Evolutionary conservation across 2,888 invertebrate species (phyloP), one percentile per base, ranked within the genome.

Genomic region (Bhutanitis thaidina): DNA sequence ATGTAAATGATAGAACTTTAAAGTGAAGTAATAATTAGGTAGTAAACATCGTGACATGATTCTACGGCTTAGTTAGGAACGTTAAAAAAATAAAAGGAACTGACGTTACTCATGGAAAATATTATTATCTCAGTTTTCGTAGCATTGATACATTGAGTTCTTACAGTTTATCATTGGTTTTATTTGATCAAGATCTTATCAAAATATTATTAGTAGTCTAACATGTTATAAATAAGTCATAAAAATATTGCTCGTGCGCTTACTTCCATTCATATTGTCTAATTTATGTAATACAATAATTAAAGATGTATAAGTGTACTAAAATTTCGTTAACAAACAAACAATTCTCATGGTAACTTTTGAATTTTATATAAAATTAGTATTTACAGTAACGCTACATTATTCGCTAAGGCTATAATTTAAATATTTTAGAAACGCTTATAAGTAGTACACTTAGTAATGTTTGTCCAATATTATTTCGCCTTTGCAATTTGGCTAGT

Each of bases 31-130:
- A n/a, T n/a, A n/a, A n/a, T n/a, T n/a, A n/a, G n/a, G n/a, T n/a
- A n/a, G n/a, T n/a, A n/a, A n/a, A n/a, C n/a, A n/a, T n/a, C n/a
- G n/a, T n/a, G n/a, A n/a, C n/a, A n/a, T n/a, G n/a, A n/a, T n/a
- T n/a, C n/a, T n/a, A n/a, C n/a, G n/a, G n/a, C n/a, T n/a, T n/a
- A n/a, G n/a, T n/a, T n/a, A n/a, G n/a, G n/a, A n/a, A n/a, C n/a
- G n/a, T n/a, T n/a, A n/a, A n/a, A n/a, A n/a, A 20, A 51, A 51
- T 46, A 51, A 51, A 51, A 51, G 29, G 1, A 16, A 45, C 8
- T 44, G 15, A 44, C 29, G 35, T 50, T 29, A 40, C 35, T 40
- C 29, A 50, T 30, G 3, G 16, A 36, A 45, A 30, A 45, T 13
- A 20, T 51, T 20, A 36, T 51, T 46, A 39, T 35, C 29, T 50